These are phyloP conservation scores for Tyto alba DNA, from an alignment of 2,113 vertebrate genomes.

Conservation along the genomic window DNA sequence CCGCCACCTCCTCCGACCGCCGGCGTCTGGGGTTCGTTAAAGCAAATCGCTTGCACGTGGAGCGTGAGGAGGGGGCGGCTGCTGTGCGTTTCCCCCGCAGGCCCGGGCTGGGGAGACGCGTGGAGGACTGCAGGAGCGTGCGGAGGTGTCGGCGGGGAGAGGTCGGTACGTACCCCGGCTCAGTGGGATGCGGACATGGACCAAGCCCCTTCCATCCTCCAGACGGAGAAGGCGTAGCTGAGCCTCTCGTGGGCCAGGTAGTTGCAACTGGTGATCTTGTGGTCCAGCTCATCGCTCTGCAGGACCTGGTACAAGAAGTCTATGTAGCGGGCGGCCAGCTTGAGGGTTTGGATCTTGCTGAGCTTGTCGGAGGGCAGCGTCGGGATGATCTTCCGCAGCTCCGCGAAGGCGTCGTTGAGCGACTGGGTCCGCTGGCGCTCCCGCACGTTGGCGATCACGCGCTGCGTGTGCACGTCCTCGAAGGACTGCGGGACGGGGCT, in stretches of 20 bases:
- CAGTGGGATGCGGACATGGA: slow-evolving; percentile 86
- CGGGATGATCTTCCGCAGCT: slow-evolving; percentile 87
- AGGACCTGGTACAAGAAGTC: slow-evolving; percentile 90
- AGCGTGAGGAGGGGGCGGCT: neutral
- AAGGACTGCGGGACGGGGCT: slow-evolving; percentile 72
- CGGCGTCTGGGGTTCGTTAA: neutral
- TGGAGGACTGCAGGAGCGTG: neutral
- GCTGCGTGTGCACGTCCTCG: slow-evolving; percentile 83
- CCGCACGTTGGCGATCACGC: slow-evolving; percentile 86
- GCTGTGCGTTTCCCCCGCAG: rapidly evolving
- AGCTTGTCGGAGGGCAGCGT: slow-evolving; percentile 89
- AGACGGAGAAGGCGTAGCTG: slow-evolving; percentile 89
- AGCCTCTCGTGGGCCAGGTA: slow-evolving; percentile 88
- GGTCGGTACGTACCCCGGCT: slow-evolving; percentile 32
- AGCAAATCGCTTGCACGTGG: neutral
- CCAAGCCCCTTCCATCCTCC: slow-evolving; percentile 92
- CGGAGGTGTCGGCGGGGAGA: neutral
- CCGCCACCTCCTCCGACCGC: neutral
- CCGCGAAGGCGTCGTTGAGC: slow-evolving; percentile 86
- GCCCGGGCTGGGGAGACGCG: neutral
- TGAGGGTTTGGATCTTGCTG: slow-evolving; percentile 91
- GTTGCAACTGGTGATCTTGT: slow-evolving; percentile 85
- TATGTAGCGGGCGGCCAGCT: slow-evolving; percentile 86
- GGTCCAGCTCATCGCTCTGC: slow-evolving; percentile 87
- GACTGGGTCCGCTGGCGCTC: slow-evolving; percentile 87